Evolutionary conservation across 2,797 vertebrate species (phyloP).

Genomic region (Lophotriccus pileatus): DNA sequence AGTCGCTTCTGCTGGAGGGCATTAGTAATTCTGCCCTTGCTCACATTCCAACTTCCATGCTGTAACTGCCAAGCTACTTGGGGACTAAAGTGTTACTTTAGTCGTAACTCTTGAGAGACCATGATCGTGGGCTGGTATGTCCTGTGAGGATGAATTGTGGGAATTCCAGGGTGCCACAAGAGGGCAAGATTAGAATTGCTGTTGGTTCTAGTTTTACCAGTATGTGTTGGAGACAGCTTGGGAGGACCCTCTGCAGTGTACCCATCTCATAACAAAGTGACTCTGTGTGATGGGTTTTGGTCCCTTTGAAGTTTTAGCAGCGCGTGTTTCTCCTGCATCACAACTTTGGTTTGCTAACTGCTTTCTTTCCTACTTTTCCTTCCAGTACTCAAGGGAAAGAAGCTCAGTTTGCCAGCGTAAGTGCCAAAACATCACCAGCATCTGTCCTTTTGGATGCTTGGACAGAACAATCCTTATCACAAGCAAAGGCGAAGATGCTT

Average conservation of each 20-base stretch:
- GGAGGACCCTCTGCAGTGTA: not conserved
- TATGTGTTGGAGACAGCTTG: not conserved
- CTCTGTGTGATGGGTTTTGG: not conserved
- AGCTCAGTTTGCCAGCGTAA: slow-evolving; percentile 98
- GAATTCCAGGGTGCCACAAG: not conserved
- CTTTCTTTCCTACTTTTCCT: slow-evolving; percentile 38
- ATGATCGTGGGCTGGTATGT: accelerated
- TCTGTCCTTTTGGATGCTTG: slow-evolving; percentile 81
- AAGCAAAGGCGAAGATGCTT: slow-evolving; percentile 87
- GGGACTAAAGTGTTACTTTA: not conserved
- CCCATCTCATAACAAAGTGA: not conserved
- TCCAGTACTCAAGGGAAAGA: slow-evolving; percentile 98
- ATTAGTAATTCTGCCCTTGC: not conserved
- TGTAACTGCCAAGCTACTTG: not conserved
- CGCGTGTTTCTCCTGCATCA: not conserved
- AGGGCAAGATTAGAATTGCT: not conserved
- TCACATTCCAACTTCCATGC: not conserved
- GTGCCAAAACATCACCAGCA: slow-evolving; percentile 83
- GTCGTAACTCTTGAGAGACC: not conserved
- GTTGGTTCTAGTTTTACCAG: not conserved
- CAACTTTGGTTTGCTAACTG: slow-evolving; percentile 11
- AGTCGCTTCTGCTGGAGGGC: not conserved
- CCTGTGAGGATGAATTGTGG: not conserved
- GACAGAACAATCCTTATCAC: slow-evolving; percentile 81
- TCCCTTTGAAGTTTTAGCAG: not conserved